Conservation (phyloP, 2,888 invertebrate species). For the Melipona beecheii region DNA sequence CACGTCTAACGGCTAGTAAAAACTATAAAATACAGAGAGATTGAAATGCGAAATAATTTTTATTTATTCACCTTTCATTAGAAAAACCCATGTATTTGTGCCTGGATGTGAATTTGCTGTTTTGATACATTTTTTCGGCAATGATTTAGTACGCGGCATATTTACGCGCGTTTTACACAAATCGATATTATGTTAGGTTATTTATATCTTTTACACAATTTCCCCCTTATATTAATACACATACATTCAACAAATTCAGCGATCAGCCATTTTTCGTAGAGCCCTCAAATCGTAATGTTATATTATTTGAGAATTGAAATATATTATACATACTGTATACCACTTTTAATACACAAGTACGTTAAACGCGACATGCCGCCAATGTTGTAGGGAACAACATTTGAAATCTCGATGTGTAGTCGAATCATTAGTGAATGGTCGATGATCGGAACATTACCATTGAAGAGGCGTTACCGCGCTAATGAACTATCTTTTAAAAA, state of each 20-base stretch:
- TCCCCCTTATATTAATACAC: slow-evolving; percentile 26
- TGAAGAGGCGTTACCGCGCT: slow-evolving; percentile 52
- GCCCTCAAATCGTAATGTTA: slow-evolving; percentile 43
- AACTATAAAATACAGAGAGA: background rate
- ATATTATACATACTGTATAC: slow-evolving; percentile 20
- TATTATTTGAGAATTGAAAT: slow-evolving; percentile 33
- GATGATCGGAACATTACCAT: slow-evolving; percentile 47
- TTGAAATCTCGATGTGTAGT: slow-evolving; percentile 61
- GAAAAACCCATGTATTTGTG: slow-evolving; percentile 89
- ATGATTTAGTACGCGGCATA: slow-evolving; percentile 86
- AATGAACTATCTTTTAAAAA: slow-evolving; percentile 56
- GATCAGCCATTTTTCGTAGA: slow-evolving; percentile 69
- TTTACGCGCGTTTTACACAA: slow-evolving; percentile 55
- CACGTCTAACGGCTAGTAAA: background rate
- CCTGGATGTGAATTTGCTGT: slow-evolving; percentile 85
- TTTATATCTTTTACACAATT: slow-evolving; percentile 40
- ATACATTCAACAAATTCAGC: slow-evolving; percentile 56
- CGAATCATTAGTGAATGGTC: slow-evolving; percentile 53
- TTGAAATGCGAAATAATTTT: background rate
- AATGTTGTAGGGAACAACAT: slow-evolving; percentile 47
- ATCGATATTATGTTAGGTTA: slow-evolving; percentile 57
- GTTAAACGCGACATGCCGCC: slow-evolving; percentile 59
- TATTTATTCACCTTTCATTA: slow-evolving; percentile 86
- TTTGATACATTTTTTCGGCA: slow-evolving; percentile 85
- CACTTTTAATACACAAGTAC: slow-evolving; percentile 26